Conservation (phyloP, 2,888 invertebrate genomes). For the Drosophila austrosaltans region DNA sequence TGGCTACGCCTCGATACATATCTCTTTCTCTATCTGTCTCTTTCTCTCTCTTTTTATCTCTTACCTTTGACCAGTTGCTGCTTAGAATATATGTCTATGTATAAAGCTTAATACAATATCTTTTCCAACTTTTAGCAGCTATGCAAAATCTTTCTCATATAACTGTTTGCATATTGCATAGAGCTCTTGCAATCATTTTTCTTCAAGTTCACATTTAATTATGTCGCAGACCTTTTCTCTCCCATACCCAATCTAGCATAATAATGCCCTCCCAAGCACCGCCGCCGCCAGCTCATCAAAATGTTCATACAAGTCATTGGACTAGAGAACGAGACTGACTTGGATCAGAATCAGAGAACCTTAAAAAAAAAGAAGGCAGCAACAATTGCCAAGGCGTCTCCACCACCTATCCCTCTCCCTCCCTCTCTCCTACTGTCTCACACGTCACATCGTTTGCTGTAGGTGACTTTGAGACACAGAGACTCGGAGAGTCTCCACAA, state of each 20-base stretch:
- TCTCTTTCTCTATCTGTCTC: too few relatives aligned
- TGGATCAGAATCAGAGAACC: slow-evolving; percentile 20
- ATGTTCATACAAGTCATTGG: slow-evolving; percentile 7
- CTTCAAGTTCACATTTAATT: neutral
- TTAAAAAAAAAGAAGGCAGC: slow-evolving; percentile 16
- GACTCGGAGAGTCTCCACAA: slow-evolving; percentile 23
- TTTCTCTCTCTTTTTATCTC: too few relatives aligned
- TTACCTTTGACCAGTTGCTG: too few relatives aligned
- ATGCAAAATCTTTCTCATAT: neutral
- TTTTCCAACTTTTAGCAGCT: too few relatives aligned
- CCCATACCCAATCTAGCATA: neutral
- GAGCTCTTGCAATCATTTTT: too few relatives aligned
- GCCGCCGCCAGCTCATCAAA: neutral
- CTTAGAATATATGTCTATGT: too few relatives aligned
- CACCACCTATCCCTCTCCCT: neutral
- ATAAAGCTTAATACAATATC: too few relatives aligned
- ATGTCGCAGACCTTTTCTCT: slow-evolving; percentile 2
- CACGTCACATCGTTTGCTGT: slow-evolving; percentile 25
- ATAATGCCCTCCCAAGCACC: neutral
- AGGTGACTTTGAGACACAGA: slow-evolving; percentile 47
- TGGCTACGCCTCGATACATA: too few relatives aligned
- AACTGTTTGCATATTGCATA: neutral
- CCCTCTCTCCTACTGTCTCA: neutral
- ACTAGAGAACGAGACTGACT: neutral
- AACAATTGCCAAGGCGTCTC: slow-evolving; percentile 46